Percentiles rank a stretch among this genome's conserved stretches.
phyloP scores from a whole-genome alignment of 2,113 vertebrate species.

The Labeo rohita region DNA sequence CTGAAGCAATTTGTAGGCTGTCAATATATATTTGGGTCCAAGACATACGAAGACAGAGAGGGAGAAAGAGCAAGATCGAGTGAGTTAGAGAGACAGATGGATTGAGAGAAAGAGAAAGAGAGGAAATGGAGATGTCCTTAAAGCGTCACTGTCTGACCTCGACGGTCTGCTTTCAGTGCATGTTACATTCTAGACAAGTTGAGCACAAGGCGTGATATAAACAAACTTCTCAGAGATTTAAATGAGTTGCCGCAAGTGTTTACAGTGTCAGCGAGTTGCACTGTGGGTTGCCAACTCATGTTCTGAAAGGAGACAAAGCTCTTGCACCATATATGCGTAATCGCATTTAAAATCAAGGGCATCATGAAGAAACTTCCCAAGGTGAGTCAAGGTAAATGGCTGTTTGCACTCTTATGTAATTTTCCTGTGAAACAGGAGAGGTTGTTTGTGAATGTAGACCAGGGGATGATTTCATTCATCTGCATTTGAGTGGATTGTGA shows the following conservation, averaged over 20 bases:
- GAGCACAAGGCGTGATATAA: constrained; percentile 35
- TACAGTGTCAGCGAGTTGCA: constrained; percentile 3
- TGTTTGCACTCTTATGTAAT: background rate
- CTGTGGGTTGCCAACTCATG: background rate
- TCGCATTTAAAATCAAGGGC: background rate
- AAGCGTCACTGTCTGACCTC: constrained; percentile 19
- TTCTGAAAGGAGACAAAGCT: background rate
- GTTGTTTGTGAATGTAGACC: background rate
- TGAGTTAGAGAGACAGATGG: constrained; percentile 17
- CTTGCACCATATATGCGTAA: background rate
- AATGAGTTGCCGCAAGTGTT: constrained; percentile 35
- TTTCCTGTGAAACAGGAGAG: background rate
- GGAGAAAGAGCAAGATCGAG: constrained; percentile 50
- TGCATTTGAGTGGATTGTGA: no score
- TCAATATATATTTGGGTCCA: constrained; percentile 63
- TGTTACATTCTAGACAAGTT: background rate
- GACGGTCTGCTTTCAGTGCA: constrained; percentile 29
- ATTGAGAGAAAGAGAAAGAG: constrained; percentile 24
- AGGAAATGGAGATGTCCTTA: constrained; percentile 23
- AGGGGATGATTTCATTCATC: background rate
- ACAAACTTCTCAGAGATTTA: constrained; percentile 41
- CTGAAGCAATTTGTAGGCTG: constrained; percentile 64
- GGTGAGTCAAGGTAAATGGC: background rate
- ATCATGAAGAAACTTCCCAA: background rate
- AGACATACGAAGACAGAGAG: constrained; percentile 67